Evolutionary conservation across 2,888 invertebrate genomes (phyloP).

Genomic region (Cylindroiulus punctatus): DNA sequence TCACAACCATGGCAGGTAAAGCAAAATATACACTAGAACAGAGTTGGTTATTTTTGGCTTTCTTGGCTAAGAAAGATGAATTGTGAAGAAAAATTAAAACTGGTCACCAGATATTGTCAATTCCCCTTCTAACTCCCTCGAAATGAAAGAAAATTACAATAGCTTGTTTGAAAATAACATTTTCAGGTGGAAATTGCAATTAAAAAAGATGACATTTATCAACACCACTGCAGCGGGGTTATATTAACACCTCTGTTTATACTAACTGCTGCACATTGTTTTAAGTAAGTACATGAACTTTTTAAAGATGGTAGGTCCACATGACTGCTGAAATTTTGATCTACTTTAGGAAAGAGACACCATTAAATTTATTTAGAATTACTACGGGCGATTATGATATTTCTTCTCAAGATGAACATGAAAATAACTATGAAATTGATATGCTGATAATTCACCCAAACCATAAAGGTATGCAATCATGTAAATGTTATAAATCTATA

Average conservation of each 20-base stretch:
- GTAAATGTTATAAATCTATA: neutral
- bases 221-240: conserved; percentile 49
- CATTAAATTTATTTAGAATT: conserved; percentile 17
- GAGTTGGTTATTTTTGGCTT: too few relatives aligned
- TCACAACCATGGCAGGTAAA: conserved; percentile 54
- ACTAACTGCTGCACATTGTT: conserved; percentile 44
- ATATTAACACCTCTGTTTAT: conserved; percentile 21
- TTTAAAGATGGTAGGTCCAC: neutral
- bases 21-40: too few relatives aligned
- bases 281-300: conserved; percentile 22
- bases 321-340: neutral
- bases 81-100: too few relatives aligned
- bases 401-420: conserved; percentile 4
- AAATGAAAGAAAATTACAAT: neutral
- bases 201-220: neutral
- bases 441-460: conserved; percentile 16
- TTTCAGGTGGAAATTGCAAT: conserved; percentile 47
- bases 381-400: conserved; percentile 48
- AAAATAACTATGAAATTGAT: conserved; percentile 41
- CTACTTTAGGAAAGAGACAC: neutral
- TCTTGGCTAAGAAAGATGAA: too few relatives aligned
- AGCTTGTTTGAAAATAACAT: neutral
- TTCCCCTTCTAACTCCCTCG: too few relatives aligned
- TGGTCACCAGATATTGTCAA: too few relatives aligned
- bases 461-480: neutral